phyloP scores from a whole-genome alignment of 2,888 invertebrate genomes.

The Pemphredon lugubris region DNA sequence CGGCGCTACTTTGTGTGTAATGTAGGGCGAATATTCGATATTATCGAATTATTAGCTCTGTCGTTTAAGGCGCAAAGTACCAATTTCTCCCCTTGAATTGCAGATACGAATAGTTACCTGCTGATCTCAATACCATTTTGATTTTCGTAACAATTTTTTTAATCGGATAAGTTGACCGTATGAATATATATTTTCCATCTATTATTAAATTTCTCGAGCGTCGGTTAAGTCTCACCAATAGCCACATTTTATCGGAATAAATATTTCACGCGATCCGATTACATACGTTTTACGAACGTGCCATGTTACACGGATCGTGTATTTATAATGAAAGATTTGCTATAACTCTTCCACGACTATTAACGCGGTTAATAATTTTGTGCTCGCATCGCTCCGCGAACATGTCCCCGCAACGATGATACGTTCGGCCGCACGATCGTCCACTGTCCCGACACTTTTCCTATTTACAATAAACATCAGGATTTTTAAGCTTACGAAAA shows the following conservation, averaged over 20 bases:
- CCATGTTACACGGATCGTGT: too few species aligned
- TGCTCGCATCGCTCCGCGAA: slow-evolving; percentile 29
- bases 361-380: slow-evolving; percentile 37
- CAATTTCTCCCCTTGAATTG: slow-evolving; percentile 31
- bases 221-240: not conserved
- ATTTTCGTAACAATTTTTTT: slow-evolving; percentile 15
- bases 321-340: slow-evolving; percentile 28
- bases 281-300: slow-evolving; percentile 35
- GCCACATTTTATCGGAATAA: slow-evolving; percentile 1
- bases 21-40: slow-evolving; percentile 40
- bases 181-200: not conserved
- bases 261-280: slow-evolving; percentile 46
- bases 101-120: slow-evolving; percentile 16
- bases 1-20: slow-evolving; percentile 34
- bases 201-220: not conserved
- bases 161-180: not conserved
- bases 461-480: not conserved
- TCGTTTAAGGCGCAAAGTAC: slow-evolving; percentile 44
- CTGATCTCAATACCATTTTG: slow-evolving; percentile 17
- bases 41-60: slow-evolving; percentile 54
- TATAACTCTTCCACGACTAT: slow-evolving; percentile 27
- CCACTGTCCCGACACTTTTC: not conserved
- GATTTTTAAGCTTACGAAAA: not conserved
- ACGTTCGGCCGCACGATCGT: not conserved
- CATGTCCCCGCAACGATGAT: not conserved